Base-by-base conservation (phyloP, 2,797 vertebrate genomes). In the Eulemur albifrons region DNA sequence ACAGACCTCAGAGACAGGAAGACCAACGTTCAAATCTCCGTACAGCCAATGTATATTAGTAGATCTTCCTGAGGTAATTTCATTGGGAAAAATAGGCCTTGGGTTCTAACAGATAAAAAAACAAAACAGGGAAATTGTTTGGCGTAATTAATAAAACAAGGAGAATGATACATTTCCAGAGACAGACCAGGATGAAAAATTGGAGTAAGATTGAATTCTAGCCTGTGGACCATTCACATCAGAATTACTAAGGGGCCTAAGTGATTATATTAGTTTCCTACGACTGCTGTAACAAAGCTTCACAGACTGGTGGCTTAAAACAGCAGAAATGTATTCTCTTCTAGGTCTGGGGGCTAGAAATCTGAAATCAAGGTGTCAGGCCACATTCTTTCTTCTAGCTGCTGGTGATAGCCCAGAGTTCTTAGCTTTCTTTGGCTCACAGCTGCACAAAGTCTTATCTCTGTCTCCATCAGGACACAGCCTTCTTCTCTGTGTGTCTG, bases 121-220 rank as follows among this genome's bases (percentile, higher is more conserved):
- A 75, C 79, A 75, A 93, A 52, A 61, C 20, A 80, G 13, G 17
- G 2, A 75, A 21, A 80, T 84, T 79, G 48, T 30, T 83, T 23
- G 80, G 40, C 40, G 40, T 86, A 93, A 80, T 86, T 79, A 96
- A 89, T n/a, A 79, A 95, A 85, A 40, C 38, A 88, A 76, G 35
- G 15, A 86, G 25, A 50, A 80, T 32, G 61, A 30, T 14, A 5
- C 3, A 80, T 92, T 93, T 86, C 63, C 40, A 80, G 38, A 89
- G 57, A 65, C 38, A 72, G 35, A 50, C 5, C n/a, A 30, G 59
- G 80, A 79, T 54, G 43, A 89, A 89, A 72, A 54, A 5, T 17
- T 38, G 43, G 43, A 73, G n/a, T 93, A 72, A 75, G 70, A 76
- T 57, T 67, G 81, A 57, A 89, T 48, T 73, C 52, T 59, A 86